Evolutionary conservation across 2,888 invertebrate species (phyloP).

Genomic region (Cistogaster globosa): DNA sequence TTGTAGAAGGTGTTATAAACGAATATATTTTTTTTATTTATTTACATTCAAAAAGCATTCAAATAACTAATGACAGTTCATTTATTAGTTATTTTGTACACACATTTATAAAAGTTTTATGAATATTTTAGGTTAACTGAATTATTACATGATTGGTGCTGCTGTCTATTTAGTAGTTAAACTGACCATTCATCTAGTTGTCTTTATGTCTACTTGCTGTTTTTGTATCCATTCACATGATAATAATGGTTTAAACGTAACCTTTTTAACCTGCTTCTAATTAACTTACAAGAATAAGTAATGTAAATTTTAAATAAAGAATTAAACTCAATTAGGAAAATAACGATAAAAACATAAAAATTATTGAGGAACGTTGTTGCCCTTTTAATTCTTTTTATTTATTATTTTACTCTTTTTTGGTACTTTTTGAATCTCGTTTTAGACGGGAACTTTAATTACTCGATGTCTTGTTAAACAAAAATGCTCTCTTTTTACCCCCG

Average conservation of each 20-base stretch:
- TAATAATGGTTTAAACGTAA: conserved; percentile 36
- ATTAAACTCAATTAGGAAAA: neutral
- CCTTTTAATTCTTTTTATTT: too few species aligned
- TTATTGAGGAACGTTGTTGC: too few species aligned
- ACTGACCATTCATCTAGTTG: conserved; percentile 33
- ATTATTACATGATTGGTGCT: neutral
- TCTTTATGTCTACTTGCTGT: conserved; percentile 5
- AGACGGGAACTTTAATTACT: too few species aligned
- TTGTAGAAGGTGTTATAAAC: conserved; percentile 64
- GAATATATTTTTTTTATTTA: conserved; percentile 41
- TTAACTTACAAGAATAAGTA: conserved; percentile 55
- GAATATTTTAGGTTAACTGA: conserved; percentile 1
- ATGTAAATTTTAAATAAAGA: neutral
- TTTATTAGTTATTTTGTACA: conserved; percentile 58
- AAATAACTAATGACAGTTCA: conserved; percentile 69
- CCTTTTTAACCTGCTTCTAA: conserved; percentile 68
- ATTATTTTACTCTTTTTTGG: too few species aligned
- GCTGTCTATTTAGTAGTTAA: conserved; percentile 1
- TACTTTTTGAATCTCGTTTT: too few species aligned
- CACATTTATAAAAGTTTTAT: conserved; percentile 52
- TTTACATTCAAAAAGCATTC: conserved; percentile 55
- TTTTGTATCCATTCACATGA: neutral
- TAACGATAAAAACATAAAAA: neutral
- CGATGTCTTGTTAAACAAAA: too few species aligned
- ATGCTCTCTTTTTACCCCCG: too few species aligned